Base-by-base conservation (phyloP, 2,113 vertebrate species). In the Oreochromis aureus region DNA sequence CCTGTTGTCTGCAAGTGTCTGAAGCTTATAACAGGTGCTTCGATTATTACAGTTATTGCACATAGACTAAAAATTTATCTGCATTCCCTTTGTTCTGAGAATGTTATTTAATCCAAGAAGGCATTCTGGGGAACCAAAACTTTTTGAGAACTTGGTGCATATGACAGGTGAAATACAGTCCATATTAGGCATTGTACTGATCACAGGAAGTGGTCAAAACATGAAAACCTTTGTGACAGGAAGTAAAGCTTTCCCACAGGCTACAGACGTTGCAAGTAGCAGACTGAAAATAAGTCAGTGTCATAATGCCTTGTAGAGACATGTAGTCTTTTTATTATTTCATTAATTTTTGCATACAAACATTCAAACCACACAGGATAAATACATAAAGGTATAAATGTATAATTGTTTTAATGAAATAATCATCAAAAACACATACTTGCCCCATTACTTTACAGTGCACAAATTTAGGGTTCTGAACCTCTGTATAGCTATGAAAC, bases 141-240 rank as follows among this genome's bases (percentile, higher is more conserved):
- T 1, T 30, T 76, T 41, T 10, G 11, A 41, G 10, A 85, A 81
- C 8, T 59, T 16, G 22, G 46, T 53, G 12, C 11, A 41, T 46
- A 2, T 13, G 15, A 78, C 73, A 85, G 66, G 58, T 89, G 10
- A 76, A 69, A 9, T 7, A 2, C 27, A 80, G 54, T 36, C 93
- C 94, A 85, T 93, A 93, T 93, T 86, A 82, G 88, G 90, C 39
- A 12, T 24, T 82, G 36, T 10, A 32, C n/a, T 59, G 85, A 86
- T 34, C 89, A 87, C 55, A 94, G 92, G 93, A 95, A 91, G 92
- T 86, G 84, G 84, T 90, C 34, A 87, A 80, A 76, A 78, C 41
- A 46, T 55, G 12, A 81, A 86, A 84, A 84, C 24, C 34, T 44
- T 56, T 69, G 13, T 5, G 10, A 30, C 80, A 92, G 92, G 94